A percentile compares a stretch with the other conserved stretches of the same genome.
Evolutionary conservation across 1,140 invertebrate genomes (phyloP).

Genomic region (Hypothenemus hampei): DNA sequence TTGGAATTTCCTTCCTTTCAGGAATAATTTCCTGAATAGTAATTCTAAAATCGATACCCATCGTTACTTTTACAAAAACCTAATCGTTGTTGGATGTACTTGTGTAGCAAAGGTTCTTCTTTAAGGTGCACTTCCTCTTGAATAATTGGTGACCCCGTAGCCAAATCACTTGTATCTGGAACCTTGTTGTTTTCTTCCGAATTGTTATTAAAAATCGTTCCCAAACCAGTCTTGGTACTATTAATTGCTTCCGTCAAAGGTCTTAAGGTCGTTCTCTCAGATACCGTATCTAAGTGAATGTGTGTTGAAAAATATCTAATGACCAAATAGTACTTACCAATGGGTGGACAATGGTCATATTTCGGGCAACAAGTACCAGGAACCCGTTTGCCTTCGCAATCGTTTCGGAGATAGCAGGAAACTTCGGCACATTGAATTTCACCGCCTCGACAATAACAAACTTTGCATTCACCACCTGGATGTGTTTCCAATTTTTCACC

Average conservation of each 20-base stretch:
- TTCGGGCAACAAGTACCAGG: constrained; percentile 70
- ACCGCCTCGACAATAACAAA: constrained; percentile 73
- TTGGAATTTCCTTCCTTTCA: constrained; percentile 40
- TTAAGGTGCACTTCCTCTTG: constrained; percentile 5
- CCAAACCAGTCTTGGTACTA: neutral
- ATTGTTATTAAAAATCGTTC: constrained; percentile 5
- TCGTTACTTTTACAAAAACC: neutral
- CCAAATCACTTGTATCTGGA: constrained; percentile 21
- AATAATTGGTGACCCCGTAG: constrained; percentile 9
- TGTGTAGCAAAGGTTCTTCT: constrained; percentile 8
- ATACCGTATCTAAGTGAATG: constrained; percentile 14
- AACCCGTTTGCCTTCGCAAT: constrained; percentile 64
- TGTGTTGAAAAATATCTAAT: neutral
- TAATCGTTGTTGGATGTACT: too few species aligned
- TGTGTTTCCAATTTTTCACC: constrained; percentile 64
- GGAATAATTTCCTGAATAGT: constrained; percentile 45
- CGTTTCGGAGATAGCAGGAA: constrained; percentile 66
- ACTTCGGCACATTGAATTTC: constrained; percentile 70
- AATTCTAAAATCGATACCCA: constrained; percentile 34
- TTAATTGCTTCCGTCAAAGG: constrained; percentile 7
- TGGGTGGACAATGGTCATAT: constrained; percentile 70
- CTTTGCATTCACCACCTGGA: constrained; percentile 64
- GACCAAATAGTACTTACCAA: constrained; percentile 45
- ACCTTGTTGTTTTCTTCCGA: constrained; percentile 25
- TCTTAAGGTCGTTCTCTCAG: constrained; percentile 9